Evolutionary conservation across 2,888 invertebrate genomes (phyloP).

Genomic region (Pristionchus japonicus): DNA sequence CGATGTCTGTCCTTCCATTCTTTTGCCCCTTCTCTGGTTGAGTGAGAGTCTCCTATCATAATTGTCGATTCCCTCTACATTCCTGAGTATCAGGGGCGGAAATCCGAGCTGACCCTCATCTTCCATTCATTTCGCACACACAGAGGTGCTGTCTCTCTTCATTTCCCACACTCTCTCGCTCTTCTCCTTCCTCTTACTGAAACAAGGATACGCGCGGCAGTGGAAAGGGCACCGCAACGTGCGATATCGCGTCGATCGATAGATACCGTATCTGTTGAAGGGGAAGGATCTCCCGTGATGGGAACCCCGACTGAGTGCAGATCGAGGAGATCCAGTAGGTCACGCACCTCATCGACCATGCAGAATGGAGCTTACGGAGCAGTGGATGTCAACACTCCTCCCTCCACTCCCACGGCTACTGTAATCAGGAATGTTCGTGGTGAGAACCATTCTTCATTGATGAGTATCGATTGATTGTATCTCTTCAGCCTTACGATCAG

Average conservation of each 20-base stretch:
- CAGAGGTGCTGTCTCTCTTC: background rate
- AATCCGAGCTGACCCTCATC: constrained; percentile 16
- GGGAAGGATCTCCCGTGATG: background rate
- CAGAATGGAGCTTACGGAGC: constrained; percentile 26
- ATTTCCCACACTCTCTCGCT: background rate
- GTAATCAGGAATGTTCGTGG: constrained; percentile 41
- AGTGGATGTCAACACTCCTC: constrained; percentile 35
- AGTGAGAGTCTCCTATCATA: constrained; percentile 26
- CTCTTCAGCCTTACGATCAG: background rate
- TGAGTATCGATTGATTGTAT: background rate
- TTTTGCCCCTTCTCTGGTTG: background rate
- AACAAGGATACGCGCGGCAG: background rate
- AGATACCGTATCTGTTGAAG: background rate
- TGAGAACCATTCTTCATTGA: background rate
- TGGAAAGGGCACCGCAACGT: constrained; percentile 4
- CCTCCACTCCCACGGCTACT: constrained; percentile 34
- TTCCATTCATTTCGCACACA: constrained; percentile 33
- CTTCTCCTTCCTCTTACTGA: constrained; percentile 7
- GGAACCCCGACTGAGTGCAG: constrained; percentile 9
- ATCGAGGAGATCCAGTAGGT: constrained; percentile 20
- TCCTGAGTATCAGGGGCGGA: constrained; percentile 3
- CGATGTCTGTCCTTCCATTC: background rate
- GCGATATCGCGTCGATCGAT: background rate
- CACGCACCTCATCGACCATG: background rate
- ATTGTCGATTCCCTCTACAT: background rate